Evolutionary conservation across 2,113 vertebrate species (phyloP).

Genomic region (Podarcis cretensis): DNA sequence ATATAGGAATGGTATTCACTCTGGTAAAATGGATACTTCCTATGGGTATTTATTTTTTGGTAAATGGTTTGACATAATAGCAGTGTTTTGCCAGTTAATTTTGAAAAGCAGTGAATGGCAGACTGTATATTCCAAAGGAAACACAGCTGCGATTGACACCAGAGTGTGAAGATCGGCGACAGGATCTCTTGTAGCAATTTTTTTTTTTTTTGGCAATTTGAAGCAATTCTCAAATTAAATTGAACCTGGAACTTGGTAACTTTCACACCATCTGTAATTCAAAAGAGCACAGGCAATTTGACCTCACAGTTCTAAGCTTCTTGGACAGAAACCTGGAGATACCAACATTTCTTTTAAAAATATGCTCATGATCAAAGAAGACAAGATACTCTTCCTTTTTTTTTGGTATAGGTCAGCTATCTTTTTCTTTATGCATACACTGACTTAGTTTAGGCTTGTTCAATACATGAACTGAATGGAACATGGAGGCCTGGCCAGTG

Average conservation of each 20-base stretch:
- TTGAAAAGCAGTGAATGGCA: slow-evolving; percentile 30
- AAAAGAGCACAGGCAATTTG: not conserved
- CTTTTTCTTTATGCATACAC: not conserved
- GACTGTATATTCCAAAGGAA: not conserved
- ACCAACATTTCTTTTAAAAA: not conserved
- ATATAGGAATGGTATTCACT: slow-evolving; percentile 49
- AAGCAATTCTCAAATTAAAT: slow-evolving; percentile 5
- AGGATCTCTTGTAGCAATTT: not conserved
- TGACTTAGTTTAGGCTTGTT: too few relatives aligned
- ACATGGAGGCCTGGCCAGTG: too few relatives aligned
- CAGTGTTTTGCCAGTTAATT: slow-evolving; percentile 47
- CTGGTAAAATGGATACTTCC: slow-evolving; percentile 59
- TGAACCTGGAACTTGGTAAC: not conserved
- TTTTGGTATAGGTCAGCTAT: not conserved
- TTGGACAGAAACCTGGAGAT: not conserved
- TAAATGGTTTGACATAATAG: not conserved
- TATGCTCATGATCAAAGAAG: not conserved
- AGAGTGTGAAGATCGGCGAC: slow-evolving; percentile 9
- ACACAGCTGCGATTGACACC: slow-evolving; percentile 18
- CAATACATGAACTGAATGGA: not conserved
- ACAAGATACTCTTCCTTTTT: not conserved
- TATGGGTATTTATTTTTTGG: slow-evolving; percentile 26
- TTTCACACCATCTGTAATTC: not conserved
- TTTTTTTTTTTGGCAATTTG: not conserved
- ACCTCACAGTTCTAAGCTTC: not conserved